Evolutionary conservation across 1,140 invertebrate species (phyloP), one percentile per base, ranked within the genome.

Genomic region (Trypoxylus dichotomus): DNA sequence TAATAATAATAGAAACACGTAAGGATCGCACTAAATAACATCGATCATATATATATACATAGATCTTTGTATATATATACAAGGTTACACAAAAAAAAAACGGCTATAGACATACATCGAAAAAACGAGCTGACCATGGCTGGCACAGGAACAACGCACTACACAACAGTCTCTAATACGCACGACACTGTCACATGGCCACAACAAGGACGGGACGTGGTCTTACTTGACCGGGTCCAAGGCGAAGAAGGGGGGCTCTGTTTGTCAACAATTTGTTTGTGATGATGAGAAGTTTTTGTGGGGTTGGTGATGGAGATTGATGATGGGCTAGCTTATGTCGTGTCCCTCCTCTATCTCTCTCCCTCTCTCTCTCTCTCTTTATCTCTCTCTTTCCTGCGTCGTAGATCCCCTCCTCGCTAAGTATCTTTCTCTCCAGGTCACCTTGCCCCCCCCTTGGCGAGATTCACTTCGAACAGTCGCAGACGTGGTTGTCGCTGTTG

Each of bases 341-440:
- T 43, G 37, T 41, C 58, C 19, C 86, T 37, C 32, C 5, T 37
- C 10, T 37, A 5, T 8, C 32, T 37, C 32, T 37, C 32, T 8
- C 32, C 5, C 32, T 37, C 32, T 37, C 32, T 37, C 32, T 37
- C 32, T 37, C 32, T 37, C 32, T 8, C 32, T 54, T 1, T 54
- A 54, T 2, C 15, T n/a, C 5, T 54, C 15, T 54, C 87, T 89
- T n/a, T n/a, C n/a, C n/a, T n/a, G n/a, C n/a, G n/a, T n/a, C n/a
- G n/a, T n/a, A n/a, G n/a, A n/a, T n/a, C n/a, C n/a, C n/a, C n/a
- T n/a, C n/a, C n/a, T n/a, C n/a, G n/a, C n/a, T n/a, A n/a, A n/a
- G n/a, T n/a, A n/a, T n/a, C 89, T 87, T 88, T 89, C 88, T 89
- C 88, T 89, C 88, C 89, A 89, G 88, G 88, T 89, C 89, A 89